Base-by-base conservation (phyloP, 2,113 vertebrate species). In the Nibea coibor region DNA sequence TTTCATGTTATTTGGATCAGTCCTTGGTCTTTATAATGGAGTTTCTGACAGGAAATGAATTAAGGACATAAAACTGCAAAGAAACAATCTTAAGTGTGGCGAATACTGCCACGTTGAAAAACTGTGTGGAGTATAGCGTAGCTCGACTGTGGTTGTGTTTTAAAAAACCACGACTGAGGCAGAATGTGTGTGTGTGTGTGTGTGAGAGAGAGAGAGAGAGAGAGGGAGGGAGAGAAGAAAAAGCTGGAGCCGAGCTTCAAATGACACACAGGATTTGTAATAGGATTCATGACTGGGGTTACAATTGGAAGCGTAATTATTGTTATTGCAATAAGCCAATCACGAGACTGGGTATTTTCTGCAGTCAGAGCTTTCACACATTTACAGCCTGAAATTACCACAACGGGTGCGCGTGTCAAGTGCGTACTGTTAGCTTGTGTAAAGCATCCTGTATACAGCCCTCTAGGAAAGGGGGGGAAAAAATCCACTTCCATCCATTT, bases 381-480 rank as follows among this genome's bases (percentile, higher is more conserved):
- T 83, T 88, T 54, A 53, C 6, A 58, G 48, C 28, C 68, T 81
- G 31, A 68, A 81, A 81, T 84, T 85, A 82, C 17, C 54, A 26
- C 39, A 8, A 24, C 20, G 22, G 42, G 51, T 45, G 24, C 67
- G 58, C 53, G 54, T 81, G 74, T 87, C 82, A 85, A 85, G 66
- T 83, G 80, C 61, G 78, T 8, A 31, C 64, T 72, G 72, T 89
- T 82, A 88, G 85, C 91, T 92, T 90, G 78, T 84, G 66, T 84
- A 86, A 89, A 85, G 64, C 53, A 70, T 31, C 68, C 58, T 72
- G 67, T 84, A 66, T 26, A 59, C 75, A 20, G 68, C 68, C 66
- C 53, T 57, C 35, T 12, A 65, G 78, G 35, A 39, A 8, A 9
- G 0, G 9, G 8, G 9, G 85, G 72, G n/a, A n/a, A 78, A 51